A percentile compares a stretch with the other conserved stretches of the same genome.
Conservation (phyloP, 2,797 vertebrate genomes). For the Lithobates sylvaticus region DNA sequence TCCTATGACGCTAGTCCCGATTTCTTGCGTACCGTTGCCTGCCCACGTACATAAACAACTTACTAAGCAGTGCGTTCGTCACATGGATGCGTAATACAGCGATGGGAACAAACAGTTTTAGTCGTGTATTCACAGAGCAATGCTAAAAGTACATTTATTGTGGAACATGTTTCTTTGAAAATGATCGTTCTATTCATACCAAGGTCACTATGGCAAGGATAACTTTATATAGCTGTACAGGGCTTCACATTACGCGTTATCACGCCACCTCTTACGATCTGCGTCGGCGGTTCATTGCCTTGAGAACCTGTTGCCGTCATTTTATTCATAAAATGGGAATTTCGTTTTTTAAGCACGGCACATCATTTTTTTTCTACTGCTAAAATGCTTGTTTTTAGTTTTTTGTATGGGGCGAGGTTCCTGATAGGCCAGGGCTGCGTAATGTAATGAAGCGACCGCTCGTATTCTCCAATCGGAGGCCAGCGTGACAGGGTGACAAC, state of each 20-base stretch:
- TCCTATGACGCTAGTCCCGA: too few species aligned
- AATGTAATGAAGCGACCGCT: too few species aligned
- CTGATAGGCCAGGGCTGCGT: too few species aligned
- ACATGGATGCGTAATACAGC: background rate
- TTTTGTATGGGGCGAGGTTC: too few species aligned
- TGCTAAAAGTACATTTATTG: background rate
- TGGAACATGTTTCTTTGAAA: conserved; percentile 1
- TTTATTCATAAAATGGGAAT: too few species aligned
- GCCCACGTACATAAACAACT: background rate
- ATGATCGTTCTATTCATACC: conserved; percentile 4
- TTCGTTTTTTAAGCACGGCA: too few species aligned
- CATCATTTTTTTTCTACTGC: too few species aligned
- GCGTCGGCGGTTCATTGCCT: background rate
- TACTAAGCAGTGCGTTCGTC: conserved; percentile 12
- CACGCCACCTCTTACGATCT: background rate
- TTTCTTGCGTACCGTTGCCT: background rate
- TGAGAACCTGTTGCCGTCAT: too few species aligned
- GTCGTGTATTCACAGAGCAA: background rate
- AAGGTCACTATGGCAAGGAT: conserved; percentile 8
- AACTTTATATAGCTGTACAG: background rate
- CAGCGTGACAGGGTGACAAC: too few species aligned
- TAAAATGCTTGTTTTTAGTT: too few species aligned
- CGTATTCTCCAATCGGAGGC: too few species aligned
- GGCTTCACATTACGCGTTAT: background rate
- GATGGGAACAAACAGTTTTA: background rate